Base-by-base conservation (phyloP, 1,140 invertebrate genomes). In the Atta cephalotes region DNA sequence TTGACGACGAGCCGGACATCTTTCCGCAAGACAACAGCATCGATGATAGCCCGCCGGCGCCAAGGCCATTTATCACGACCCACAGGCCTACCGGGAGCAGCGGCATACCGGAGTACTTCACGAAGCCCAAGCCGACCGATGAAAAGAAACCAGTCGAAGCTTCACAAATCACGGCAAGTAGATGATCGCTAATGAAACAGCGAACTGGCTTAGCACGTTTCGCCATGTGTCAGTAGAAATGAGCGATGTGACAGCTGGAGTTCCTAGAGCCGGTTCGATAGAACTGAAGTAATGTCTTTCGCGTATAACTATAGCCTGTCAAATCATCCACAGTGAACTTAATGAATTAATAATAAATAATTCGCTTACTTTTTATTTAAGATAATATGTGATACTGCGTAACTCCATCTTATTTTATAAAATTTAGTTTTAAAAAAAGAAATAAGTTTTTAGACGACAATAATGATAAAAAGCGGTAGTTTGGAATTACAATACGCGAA, bases 21-120 rank as follows among this genome's bases (percentile, higher is more conserved):
- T 94, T 92, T n/a, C 93, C 94, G 1, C 96, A 96, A 86, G 95
- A 95, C 68, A 95, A 95, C 68, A 92, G 91, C 0, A 95, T 95
- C 56, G 93, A 95, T 56, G 94, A 95, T 58, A 91, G 90, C 16
- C 89, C 89, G 7, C 66, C 93, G 1, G 89, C 92, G 12, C 68
- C 89, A 56, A 82, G 89, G 3, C 93, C 92, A 49, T 93, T 92
- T 28, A 71, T 92, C 49, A 93, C 94, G 18, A 92, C 92, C 45
- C 49, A 89, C n/a, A 88, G 88, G 77, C 89, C 94, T 0, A 91
- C 94, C 68, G 95, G 95, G 65, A 95, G 93, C 79, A 95, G 94
- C 68, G 93, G 95, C 72, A 95, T 95, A 45, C 94, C 94, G 1
- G 94, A 94, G 68, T 95, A 94, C 82, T 91, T 92, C 6, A 89